Evolutionary conservation across 2,888 invertebrate genomes (phyloP).

Genomic region (Allolobophora icterica): DNA sequence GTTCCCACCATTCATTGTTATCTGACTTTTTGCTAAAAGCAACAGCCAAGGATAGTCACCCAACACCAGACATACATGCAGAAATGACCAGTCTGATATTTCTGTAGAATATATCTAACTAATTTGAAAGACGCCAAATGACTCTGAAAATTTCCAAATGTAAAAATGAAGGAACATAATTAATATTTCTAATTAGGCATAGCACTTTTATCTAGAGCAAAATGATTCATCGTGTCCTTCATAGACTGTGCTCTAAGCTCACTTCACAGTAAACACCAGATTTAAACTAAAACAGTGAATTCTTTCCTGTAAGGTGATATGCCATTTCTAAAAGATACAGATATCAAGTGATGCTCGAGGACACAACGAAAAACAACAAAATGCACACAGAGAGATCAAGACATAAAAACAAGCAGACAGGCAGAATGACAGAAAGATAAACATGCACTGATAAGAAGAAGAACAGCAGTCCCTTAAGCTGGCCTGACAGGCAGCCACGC

Average conservation of each 20-base stretch:
- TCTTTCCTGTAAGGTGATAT: not conserved
- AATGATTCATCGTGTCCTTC: not conserved
- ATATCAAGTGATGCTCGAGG: not conserved
- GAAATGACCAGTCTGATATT: too few relatives aligned
- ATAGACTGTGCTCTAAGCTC: not conserved
- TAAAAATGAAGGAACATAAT: not conserved
- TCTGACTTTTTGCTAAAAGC: constrained; percentile 39
- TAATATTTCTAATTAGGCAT: not conserved
- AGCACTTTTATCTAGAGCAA: not conserved
- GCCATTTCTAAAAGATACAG: not conserved
- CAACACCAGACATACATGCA: not conserved
- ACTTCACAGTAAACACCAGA: not conserved
- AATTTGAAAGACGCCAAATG: not conserved
- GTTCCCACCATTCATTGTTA: constrained; percentile 36
- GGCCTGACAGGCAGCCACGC: too few relatives aligned
- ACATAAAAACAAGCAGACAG: not conserved
- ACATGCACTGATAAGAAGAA: not conserved
- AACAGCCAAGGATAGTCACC: not conserved
- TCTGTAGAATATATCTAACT: too few relatives aligned
- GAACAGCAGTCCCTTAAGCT: not conserved
- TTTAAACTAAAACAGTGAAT: not conserved
- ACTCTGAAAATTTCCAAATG: not conserved
- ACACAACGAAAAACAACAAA: not conserved
- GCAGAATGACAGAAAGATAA: not conserved
- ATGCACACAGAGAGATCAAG: not conserved